A percentile compares a stretch with the other conserved stretches of the same genome.
Conservation (phyloP, 2,113 vertebrate genomes). For the Cyprinodon tularosa region DNA sequence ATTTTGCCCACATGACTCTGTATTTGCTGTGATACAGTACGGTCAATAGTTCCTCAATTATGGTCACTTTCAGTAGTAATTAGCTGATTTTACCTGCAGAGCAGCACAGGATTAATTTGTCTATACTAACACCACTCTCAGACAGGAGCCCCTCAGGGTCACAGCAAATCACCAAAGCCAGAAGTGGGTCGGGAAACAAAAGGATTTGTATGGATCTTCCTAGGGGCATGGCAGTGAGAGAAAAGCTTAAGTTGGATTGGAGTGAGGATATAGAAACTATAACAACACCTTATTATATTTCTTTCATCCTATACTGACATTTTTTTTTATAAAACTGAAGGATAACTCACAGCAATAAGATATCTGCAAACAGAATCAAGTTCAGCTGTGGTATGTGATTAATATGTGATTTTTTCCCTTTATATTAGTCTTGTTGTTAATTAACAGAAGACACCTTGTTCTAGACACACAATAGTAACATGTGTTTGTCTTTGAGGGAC, state of each 20-base stretch:
- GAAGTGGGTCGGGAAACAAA: conserved; percentile 30
- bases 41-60: conserved; percentile 22
- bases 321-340: conserved; percentile 63
- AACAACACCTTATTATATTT: conserved; percentile 37
- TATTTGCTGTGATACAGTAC: conserved; percentile 42
- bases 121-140: background rate
- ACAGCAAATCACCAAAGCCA: conserved; percentile 19
- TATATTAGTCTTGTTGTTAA: background rate
- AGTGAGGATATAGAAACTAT: conserved; percentile 52
- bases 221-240: conserved; percentile 37
- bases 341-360: conserved; percentile 2
- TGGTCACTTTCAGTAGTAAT: conserved; percentile 11
- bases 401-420: background rate
- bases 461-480: background rate
- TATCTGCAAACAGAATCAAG: conserved; percentile 25
- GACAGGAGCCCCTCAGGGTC: conserved; percentile 29
- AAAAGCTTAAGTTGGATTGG: conserved; percentile 46
- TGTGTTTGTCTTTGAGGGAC: background rate
- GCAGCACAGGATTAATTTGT: background rate
- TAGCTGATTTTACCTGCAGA: conserved; percentile 9
- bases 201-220: conserved; percentile 51
- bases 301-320: conserved; percentile 33
- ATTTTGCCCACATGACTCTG: conserved; percentile 54
- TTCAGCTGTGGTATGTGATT: conserved; percentile 7
- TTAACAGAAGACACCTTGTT: conserved; percentile 5